These are phyloP conservation scores for Drosophila pegasa DNA, from an alignment of 2,888 invertebrate genomes.

Conservation along the genomic window DNA sequence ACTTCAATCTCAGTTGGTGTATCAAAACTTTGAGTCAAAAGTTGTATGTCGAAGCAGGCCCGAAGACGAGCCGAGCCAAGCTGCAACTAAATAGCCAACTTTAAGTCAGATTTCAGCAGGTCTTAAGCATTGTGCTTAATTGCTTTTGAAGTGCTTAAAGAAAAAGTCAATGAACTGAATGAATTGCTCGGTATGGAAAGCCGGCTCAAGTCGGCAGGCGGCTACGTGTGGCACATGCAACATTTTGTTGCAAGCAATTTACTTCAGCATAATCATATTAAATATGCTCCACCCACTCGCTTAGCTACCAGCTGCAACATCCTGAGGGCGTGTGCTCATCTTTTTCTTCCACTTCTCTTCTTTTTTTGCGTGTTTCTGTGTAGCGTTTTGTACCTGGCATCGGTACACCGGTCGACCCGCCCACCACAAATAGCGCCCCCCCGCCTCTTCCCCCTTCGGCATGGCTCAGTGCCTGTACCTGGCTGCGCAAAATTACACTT, in stretches of 20 bases:
- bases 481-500: slow-evolving; percentile 67
- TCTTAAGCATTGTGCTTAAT: slow-evolving; percentile 56
- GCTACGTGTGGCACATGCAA: slow-evolving; percentile 60
- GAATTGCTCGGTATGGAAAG: slow-evolving; percentile 30
- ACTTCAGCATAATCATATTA: slow-evolving; percentile 80
- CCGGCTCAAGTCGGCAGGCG: slow-evolving; percentile 24
- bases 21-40: neutral
- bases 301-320: slow-evolving; percentile 56
- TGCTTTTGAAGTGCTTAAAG: slow-evolving; percentile 48
- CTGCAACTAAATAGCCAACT: neutral
- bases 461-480: slow-evolving; percentile 17
- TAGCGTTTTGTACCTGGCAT: slow-evolving; percentile 70
- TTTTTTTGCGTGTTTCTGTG: slow-evolving; percentile 52
- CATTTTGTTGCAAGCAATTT: slow-evolving; percentile 80
- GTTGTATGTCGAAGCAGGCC: neutral
- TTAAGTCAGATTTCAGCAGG: slow-evolving; percentile 1
- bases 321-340: slow-evolving; percentile 72
- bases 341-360: too few species aligned
- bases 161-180: slow-evolving; percentile 46
- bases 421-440: neutral
- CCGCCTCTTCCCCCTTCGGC: neutral
- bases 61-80: neutral
- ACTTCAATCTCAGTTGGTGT: neutral
- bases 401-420: slow-evolving; percentile 24
- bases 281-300: slow-evolving; percentile 75